Evolutionary conservation across 2,797 vertebrate genomes (phyloP).

Genomic region (Forpus xanthops): DNA sequence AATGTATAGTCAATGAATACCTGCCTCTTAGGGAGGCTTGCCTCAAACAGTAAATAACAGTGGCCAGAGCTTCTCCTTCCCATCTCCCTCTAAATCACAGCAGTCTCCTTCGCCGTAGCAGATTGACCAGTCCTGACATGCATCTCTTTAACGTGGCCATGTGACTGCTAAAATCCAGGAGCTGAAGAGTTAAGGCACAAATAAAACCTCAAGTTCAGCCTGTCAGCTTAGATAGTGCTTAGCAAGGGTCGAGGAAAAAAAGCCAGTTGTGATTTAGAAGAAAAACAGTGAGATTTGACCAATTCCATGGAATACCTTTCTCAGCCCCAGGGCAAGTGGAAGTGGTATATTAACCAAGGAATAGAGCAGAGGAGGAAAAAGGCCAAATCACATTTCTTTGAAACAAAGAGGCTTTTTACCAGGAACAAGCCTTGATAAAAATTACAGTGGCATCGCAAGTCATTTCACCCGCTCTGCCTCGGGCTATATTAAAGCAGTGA

Average conservation of each 20-base stretch:
- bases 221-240: slow-evolving; percentile 62
- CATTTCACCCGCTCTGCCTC: slow-evolving; percentile 76
- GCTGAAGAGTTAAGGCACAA: slow-evolving; percentile 57
- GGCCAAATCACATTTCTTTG: slow-evolving; percentile 82
- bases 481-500: slow-evolving; percentile 72
- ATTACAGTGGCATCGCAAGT: slow-evolving; percentile 79
- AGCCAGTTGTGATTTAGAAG: slow-evolving; percentile 76
- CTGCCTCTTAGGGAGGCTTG: background rate
- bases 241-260: slow-evolving; percentile 58
- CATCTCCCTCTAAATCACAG: background rate
- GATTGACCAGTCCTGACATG: background rate
- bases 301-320: slow-evolving; percentile 76
- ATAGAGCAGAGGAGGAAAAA: slow-evolving; percentile 75
- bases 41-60: background rate
- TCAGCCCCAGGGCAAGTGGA: slow-evolving; percentile 77
- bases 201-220: slow-evolving; percentile 45
- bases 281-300: slow-evolving; percentile 74
- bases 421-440: slow-evolving; percentile 85
- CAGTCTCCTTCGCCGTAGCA: background rate
- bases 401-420: slow-evolving; percentile 85
- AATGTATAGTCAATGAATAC: background rate
- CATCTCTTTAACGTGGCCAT: background rate
- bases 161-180: background rate
- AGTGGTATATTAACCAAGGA: slow-evolving; percentile 82
- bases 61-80: background rate